A percentile compares a stretch with the other conserved stretches of the same genome.
Conservation (phyloP, 2,888 invertebrate genomes). For the Noctua pronuba region DNA sequence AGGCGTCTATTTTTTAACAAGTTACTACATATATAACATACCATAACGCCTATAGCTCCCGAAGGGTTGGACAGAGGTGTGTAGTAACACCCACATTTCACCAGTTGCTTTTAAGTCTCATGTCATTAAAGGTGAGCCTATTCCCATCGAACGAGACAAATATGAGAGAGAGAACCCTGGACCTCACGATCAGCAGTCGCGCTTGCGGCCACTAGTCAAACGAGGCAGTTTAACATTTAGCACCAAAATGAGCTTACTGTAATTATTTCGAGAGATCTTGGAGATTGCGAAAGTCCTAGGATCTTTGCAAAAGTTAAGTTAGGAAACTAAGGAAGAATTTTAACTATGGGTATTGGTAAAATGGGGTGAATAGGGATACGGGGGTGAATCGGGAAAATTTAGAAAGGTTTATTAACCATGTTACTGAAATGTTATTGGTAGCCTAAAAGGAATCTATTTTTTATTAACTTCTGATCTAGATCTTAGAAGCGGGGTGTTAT, state of each 20-base stretch:
- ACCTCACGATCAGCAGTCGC: not conserved
- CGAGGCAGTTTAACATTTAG: no score
- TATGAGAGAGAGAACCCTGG: no score
- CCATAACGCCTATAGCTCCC: not conserved
- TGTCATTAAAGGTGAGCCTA: not conserved
- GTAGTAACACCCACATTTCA: not conserved
- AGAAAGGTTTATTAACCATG: no score
- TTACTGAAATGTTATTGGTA: no score
- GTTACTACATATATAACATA: not conserved
- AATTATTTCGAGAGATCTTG: not conserved
- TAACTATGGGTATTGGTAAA: no score
- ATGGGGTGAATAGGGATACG: no score
- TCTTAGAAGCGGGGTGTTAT: no score
- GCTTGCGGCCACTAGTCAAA: not conserved
- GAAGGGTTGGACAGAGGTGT: not conserved
- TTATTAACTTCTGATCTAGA: no score
- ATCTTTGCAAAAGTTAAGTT: not conserved
- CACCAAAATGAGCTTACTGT: not conserved
- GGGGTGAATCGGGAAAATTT: no score
- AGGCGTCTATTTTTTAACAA: not conserved
- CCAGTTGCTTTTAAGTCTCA: not conserved
- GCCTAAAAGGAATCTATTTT: no score
- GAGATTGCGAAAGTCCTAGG: not conserved
- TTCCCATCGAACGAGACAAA: not conserved
- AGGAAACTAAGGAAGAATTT: not conserved